Evolutionary conservation across 1,140 invertebrate genomes (phyloP), one percentile per base, ranked within the genome.

Genomic region (Zaprionus ghesquierei): DNA sequence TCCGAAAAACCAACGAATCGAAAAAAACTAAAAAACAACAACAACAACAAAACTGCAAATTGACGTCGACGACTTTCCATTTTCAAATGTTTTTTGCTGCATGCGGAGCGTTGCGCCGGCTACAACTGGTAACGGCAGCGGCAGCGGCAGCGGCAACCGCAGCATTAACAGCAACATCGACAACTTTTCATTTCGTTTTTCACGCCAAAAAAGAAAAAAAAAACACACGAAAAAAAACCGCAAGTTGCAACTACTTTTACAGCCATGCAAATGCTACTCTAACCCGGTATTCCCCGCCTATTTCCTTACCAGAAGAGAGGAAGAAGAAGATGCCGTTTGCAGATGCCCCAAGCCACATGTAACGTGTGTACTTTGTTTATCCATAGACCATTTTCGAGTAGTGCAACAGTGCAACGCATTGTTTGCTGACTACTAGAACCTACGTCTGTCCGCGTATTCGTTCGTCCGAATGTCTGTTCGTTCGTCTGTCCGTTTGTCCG

Each of bases 171-270:
- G 61, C 64, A 79, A 65, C 73, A 77, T 75, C 81, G 86, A 87
- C 79, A 76, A 86, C 82, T 86, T 86, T 86, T 86, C 82, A 87
- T 86, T 86, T 86, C 84, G 71, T 79, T 87, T 86, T 87, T 81
- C 81, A 80, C 81, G 81, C 73, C 69, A 85, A 82, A 81, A 69
- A 82, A 64, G 56, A 74, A 69, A 54, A 44, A 35, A 33, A 25
- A 64, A 65, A 63, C 46, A 69, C 54, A 72, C 65, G 46, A 33
- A 58, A 49, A 35, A 69, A 69, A 81, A 82, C 69, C 60, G 77
- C 75, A 68, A 56, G 59, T 12, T 38, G 60, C 70, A 23, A 68
- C 41, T 35, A 82, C 58, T 74, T 75, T 65, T 29, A 81, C 61
- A 81, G 62, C 15, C 54, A 15, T 18, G 10, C 10, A 9, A 41